These are phyloP conservation scores for Leucosticte australis DNA, from an alignment of 2,113 vertebrate species.

Conservation along the genomic window DNA sequence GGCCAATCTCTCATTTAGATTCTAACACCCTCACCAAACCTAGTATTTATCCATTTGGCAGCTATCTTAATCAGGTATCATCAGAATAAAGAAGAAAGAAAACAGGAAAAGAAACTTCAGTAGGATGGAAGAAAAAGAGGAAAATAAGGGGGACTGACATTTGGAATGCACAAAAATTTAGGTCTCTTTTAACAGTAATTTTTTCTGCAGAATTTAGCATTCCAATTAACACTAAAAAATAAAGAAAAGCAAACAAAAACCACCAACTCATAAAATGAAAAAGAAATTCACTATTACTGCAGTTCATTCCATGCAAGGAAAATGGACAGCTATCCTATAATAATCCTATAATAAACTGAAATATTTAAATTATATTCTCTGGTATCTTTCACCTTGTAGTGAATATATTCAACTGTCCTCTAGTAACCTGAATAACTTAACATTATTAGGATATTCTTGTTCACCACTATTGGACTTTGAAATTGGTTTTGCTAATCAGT, in stretches of 20 bases:
- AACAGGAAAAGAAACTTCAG: background rate
- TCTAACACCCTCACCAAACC: background rate
- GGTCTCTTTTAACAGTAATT: accelerated
- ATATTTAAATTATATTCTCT: background rate
- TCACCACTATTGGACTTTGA: background rate
- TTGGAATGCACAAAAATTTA: background rate
- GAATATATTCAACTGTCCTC: background rate
- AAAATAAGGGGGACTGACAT: background rate
- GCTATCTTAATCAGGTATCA: background rate
- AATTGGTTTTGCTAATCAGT: background rate
- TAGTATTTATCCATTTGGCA: background rate
- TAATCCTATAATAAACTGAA: background rate
- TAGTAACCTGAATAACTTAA: background rate
- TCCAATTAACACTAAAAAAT: background rate
- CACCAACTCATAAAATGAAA: background rate
- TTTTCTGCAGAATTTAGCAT: background rate
- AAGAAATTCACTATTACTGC: background rate
- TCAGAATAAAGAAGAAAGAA: background rate
- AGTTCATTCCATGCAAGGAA: background rate
- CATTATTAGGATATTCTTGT: background rate
- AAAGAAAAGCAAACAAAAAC: background rate
- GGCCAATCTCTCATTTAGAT: background rate
- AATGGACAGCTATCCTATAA: background rate
- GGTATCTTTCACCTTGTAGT: background rate
- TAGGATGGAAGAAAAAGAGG: background rate